phyloP scores from a whole-genome alignment of 2,888 invertebrate genomes.

The Plebejus anna region DNA sequence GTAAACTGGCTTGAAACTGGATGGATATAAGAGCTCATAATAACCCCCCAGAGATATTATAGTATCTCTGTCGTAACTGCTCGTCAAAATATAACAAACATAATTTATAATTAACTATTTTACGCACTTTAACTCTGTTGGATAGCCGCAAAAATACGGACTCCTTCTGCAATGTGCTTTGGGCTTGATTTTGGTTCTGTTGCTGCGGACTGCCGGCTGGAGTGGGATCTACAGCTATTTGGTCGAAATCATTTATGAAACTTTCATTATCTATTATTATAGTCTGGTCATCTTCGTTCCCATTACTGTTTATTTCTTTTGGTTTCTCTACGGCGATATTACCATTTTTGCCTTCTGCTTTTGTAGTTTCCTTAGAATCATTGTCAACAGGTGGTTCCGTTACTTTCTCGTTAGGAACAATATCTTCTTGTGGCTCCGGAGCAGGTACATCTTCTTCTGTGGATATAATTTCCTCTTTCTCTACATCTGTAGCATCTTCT shows the following conservation, averaged over 20 bases:
- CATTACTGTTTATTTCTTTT: conserved; percentile 49
- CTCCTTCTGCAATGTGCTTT: conserved; percentile 85
- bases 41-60: too few relatives aligned
- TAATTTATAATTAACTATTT: neutral
- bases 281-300: conserved; percentile 60
- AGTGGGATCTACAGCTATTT: conserved; percentile 68
- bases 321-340: conserved; percentile 54
- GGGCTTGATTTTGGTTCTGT: conserved; percentile 58
- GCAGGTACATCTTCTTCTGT: conserved; percentile 50
- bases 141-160: conserved; percentile 97
- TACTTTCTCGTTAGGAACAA: conserved; percentile 48
- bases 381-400: conserved; percentile 35
- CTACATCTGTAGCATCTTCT: conserved; percentile 53
- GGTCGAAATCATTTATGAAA: conserved; percentile 77
- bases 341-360: conserved; percentile 54
- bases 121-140: conserved; percentile 93
- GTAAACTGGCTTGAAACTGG: too few relatives aligned
- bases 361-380: conserved; percentile 52
- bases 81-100: too few relatives aligned
- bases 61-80: too few relatives aligned
- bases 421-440: conserved; percentile 49
- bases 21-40: too few relatives aligned
- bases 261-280: conserved; percentile 70
- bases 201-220: conserved; percentile 55
- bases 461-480: conserved; percentile 49